A percentile compares a stretch with the other conserved stretches of the same genome.
phyloP scores from a whole-genome alignment of 2,888 invertebrate species.

The Rhaphigaster nebulosa region DNA sequence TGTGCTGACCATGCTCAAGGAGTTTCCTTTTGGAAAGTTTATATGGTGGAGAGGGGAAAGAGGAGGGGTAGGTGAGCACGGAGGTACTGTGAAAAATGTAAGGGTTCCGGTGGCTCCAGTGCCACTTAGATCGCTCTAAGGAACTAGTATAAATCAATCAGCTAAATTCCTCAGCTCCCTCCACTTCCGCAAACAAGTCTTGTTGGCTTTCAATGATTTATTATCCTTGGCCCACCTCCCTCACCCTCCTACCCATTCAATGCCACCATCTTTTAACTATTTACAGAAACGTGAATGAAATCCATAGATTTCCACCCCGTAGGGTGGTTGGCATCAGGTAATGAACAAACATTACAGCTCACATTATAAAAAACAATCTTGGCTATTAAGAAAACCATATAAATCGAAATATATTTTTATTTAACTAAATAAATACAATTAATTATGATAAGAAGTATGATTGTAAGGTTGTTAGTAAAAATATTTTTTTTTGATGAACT shows the following conservation, averaged over 20 bases:
- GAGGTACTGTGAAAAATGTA: conserved; percentile 35
- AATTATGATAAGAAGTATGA: no score
- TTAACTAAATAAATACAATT: no score
- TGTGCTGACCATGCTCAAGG: conserved; percentile 34
- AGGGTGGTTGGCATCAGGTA: not conserved
- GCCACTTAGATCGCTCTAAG: conserved; percentile 52
- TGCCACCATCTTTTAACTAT: conserved; percentile 5
- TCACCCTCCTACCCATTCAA: not conserved
- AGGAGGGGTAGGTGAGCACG: not conserved
- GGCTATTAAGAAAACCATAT: no score
- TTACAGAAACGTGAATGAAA: not conserved
- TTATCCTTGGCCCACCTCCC: conserved; percentile 1
- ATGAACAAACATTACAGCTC: not conserved
- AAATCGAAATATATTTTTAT: no score
- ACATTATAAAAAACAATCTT: not conserved
- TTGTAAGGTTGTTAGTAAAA: no score
- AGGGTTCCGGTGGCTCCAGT: conserved; percentile 44
- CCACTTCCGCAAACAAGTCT: conserved; percentile 57
- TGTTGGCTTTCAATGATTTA: conserved; percentile 53
- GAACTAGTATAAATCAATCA: conserved; percentile 54
- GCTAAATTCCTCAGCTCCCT: conserved; percentile 45
- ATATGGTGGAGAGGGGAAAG: not conserved
- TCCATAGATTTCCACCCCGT: no score
- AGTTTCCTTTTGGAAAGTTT: conserved; percentile 12
- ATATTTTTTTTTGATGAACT: no score